These are phyloP conservation scores for Tribolium castaneum DNA, from an alignment of 1,140 invertebrate species.

Conservation along the genomic window DNA sequence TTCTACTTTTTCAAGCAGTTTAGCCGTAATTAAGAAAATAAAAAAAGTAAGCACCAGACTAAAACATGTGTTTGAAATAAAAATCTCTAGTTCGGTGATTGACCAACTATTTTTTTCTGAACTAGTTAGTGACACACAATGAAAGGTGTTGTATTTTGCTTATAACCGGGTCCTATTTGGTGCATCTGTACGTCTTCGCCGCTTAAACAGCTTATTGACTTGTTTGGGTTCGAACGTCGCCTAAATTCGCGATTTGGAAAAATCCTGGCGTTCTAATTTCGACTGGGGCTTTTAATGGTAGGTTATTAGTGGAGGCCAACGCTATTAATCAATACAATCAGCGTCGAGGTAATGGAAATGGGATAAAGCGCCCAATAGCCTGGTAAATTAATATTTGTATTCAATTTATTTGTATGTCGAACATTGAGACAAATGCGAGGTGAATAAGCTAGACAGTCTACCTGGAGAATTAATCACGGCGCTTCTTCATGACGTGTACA, in stretches of 20 bases:
- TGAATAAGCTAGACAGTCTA: slow-evolving; percentile 58
- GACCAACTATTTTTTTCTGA: too few relatives aligned
- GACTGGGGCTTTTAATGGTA: background rate
- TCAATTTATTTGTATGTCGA: slow-evolving; percentile 56
- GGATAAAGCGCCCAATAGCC: slow-evolving; percentile 49
- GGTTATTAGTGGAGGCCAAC: slow-evolving; percentile 24
- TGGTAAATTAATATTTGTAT: slow-evolving; percentile 54
- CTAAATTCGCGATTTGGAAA: slow-evolving; percentile 13
- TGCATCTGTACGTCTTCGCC: background rate
- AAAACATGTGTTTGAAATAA: too few relatives aligned
- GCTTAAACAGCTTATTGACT: background rate
- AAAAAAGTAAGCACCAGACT: too few relatives aligned
- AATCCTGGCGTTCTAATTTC: background rate
- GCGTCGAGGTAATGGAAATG: slow-evolving; percentile 44
- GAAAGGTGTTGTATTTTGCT: too few relatives aligned
- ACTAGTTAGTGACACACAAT: too few relatives aligned
- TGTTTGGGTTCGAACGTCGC: background rate
- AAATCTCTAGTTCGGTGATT: too few relatives aligned
- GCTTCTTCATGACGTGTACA: slow-evolving; percentile 63
- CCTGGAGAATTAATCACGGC: slow-evolving; percentile 64
- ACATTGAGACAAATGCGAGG: slow-evolving; percentile 53
- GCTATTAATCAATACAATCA: slow-evolving; percentile 38
- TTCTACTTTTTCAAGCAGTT: too few relatives aligned
- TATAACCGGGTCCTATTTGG: background rate
- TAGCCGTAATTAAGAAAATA: too few relatives aligned